Evolutionary conservation across 2,888 invertebrate genomes (phyloP).

Genomic region (Ypsolopha sequella): DNA sequence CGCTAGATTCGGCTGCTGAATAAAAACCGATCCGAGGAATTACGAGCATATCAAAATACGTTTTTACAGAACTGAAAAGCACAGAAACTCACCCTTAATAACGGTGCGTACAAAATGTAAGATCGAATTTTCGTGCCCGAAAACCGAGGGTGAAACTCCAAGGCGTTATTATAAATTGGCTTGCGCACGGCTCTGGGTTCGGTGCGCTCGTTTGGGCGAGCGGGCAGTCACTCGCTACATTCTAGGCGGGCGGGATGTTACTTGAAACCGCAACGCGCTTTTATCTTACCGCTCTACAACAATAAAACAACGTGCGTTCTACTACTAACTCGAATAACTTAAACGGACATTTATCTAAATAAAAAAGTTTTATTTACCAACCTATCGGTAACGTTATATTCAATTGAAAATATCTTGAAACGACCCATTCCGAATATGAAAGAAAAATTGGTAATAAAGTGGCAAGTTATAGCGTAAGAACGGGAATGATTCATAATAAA

Average conservation of each 20-base stretch:
- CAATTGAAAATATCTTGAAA: too few relatives aligned
- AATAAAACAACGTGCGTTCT: not conserved
- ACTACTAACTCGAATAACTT: too few relatives aligned
- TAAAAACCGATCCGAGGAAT: too few relatives aligned
- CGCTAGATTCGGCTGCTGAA: too few relatives aligned
- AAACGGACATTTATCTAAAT: too few relatives aligned
- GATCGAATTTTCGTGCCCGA: not conserved
- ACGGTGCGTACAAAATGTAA: not conserved
- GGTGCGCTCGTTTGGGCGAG: not conserved
- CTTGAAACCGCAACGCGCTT: not conserved
- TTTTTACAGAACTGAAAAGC: too few relatives aligned
- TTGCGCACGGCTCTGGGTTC: not conserved
- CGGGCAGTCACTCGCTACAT: not conserved
- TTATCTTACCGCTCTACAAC: not conserved
- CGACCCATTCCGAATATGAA: constrained; percentile 9
- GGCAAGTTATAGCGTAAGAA: constrained; percentile 16
- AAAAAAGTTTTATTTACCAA: too few relatives aligned
- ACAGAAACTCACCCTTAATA: too few relatives aligned
- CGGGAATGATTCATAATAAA: too few relatives aligned
- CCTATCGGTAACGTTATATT: too few relatives aligned
- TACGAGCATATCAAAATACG: too few relatives aligned
- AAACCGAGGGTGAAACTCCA: not conserved
- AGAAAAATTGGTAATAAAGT: constrained; percentile 23
- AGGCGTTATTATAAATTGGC: not conserved
- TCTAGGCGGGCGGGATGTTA: not conserved